Evolutionary conservation across 1,140 invertebrate genomes (phyloP).

Genomic region (Drosophila mayri): DNA sequence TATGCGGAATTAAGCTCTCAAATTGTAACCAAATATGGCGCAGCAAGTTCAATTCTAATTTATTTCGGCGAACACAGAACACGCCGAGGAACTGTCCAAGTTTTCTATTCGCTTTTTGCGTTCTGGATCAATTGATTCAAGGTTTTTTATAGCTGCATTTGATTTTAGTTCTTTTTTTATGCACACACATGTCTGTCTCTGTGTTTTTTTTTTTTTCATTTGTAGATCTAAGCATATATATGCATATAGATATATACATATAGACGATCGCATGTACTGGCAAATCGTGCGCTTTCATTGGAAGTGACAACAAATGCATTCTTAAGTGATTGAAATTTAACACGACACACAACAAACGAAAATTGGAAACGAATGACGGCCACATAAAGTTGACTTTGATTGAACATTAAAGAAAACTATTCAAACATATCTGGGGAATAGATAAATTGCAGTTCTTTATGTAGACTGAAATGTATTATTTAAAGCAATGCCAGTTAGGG

Average conservation of each 20-base stretch:
- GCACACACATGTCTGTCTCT: constrained; percentile 21
- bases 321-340: constrained; percentile 79
- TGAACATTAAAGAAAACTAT: constrained; percentile 30
- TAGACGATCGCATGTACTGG: constrained; percentile 16
- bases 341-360: constrained; percentile 58
- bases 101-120: constrained; percentile 57
- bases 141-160: constrained; percentile 73
- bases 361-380: constrained; percentile 57
- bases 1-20: constrained; percentile 80
- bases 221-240: background rate
- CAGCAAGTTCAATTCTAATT: constrained; percentile 83
- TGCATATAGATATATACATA: constrained; percentile 22
- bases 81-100: constrained; percentile 36
- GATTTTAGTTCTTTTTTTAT: constrained; percentile 59
- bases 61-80: constrained; percentile 63
- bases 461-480: background rate
- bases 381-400: constrained; percentile 52
- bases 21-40: constrained; percentile 83
- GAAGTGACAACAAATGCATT: constrained; percentile 77
- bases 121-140: constrained; percentile 83
- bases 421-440: constrained; percentile 8
- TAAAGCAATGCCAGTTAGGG: background rate
- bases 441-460: constrained; percentile 7
- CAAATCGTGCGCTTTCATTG: constrained; percentile 73
- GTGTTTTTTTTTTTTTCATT: background rate